A percentile compares a stretch with the other conserved stretches of the same genome.
Conservation (phyloP, 2,113 vertebrate species). For the Dromiciops gliroides region DNA sequence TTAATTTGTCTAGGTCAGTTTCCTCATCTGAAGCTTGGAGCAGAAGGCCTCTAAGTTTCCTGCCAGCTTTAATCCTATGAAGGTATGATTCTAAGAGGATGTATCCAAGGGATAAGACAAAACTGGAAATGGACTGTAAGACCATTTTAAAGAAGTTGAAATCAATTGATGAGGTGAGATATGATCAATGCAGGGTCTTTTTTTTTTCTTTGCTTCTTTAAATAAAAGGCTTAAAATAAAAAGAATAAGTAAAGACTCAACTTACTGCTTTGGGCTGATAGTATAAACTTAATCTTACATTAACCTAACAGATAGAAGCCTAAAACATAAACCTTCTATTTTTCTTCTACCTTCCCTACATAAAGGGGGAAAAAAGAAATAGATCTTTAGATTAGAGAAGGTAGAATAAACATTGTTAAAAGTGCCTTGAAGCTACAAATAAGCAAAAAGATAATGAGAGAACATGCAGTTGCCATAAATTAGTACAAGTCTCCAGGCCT, state of each 20-base stretch:
- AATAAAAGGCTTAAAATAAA: not conserved
- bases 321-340: not conserved
- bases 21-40: not conserved
- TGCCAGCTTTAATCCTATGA: not conserved
- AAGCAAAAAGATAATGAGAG: not conserved
- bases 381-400: not conserved
- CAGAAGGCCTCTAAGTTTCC: not conserved
- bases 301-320: not conserved
- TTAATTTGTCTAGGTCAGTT: not conserved
- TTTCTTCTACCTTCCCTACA: not conserved
- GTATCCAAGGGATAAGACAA: not conserved
- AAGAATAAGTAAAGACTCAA: not conserved
- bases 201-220: not conserved
- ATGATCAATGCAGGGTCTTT: not conserved
- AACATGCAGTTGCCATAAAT: not conserved
- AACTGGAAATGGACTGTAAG: not conserved
- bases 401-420: not conserved
- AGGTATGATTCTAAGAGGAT: not conserved
- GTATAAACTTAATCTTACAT: not conserved
- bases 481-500: not conserved
- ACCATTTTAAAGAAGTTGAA: not conserved
- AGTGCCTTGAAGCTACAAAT: not conserved
- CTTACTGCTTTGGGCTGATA: no score
- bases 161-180: not conserved
- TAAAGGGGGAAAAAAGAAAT: not conserved